Evolutionary conservation across 2,797 vertebrate species (phyloP).

Genomic region (Chlorospingus semifuscus): DNA sequence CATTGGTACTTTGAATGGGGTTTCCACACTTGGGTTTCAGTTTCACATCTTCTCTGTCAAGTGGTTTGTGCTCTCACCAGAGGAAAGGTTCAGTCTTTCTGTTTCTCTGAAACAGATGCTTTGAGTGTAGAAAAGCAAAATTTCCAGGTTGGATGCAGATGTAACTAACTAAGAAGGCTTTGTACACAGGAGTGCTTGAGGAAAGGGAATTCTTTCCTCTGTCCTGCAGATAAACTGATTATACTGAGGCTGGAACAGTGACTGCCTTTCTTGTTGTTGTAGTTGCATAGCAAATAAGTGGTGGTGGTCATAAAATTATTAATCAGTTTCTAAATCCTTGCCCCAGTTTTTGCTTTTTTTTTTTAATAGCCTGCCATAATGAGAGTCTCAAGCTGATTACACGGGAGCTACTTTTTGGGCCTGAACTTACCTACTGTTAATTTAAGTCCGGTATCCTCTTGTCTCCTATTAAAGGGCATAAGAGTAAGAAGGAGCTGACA

Average conservation of each 20-base stretch:
- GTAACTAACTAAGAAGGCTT: not conserved
- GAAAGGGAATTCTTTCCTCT: constrained; percentile 1
- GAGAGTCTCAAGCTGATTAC: not conserved
- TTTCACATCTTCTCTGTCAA: not conserved
- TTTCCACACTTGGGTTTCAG: not conserved
- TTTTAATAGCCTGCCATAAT: not conserved
- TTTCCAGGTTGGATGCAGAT: not conserved
- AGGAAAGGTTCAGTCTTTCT: not conserved
- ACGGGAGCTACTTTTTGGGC: not conserved
- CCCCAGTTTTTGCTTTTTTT: not conserved
- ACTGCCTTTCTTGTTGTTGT: constrained; percentile 3
- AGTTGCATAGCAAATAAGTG: constrained; percentile 3
- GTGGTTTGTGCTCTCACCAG: not conserved
- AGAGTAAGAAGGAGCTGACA: not conserved
- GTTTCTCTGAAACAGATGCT: not conserved
- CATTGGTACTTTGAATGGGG: not conserved
- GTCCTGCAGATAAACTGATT: constrained; percentile 18
- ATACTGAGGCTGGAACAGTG: not conserved
- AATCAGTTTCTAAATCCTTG: constrained; percentile 25
- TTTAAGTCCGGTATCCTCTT: not conserved
- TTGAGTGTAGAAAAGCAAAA: not conserved
- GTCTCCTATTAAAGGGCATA: not conserved
- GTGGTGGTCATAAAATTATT: constrained; percentile 13
- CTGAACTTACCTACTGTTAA: not conserved
- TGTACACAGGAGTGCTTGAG: not conserved